Conservation (phyloP, 2,113 vertebrate genomes). For the Aegithalos caudatus region DNA sequence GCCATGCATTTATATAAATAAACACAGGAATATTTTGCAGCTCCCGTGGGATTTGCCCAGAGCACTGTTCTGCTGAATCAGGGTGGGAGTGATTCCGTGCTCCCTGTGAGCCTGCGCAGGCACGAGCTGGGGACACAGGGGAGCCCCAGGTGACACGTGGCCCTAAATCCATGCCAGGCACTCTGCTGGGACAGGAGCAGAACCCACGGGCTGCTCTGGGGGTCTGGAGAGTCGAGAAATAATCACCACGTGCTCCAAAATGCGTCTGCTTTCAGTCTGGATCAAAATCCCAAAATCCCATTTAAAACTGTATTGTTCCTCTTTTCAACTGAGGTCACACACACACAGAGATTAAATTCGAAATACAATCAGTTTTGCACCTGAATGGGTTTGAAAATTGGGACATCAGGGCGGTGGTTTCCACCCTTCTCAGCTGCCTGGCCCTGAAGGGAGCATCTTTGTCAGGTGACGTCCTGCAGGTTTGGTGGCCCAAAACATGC, state of each 20-base stretch:
- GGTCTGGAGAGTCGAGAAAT: fast-evolving
- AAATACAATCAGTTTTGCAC: background rate
- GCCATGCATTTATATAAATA: slow-evolving; percentile 26
- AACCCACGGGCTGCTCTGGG: fast-evolving
- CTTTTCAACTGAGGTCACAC: background rate
- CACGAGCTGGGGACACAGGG: background rate
- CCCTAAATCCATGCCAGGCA: fast-evolving
- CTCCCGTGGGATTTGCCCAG: background rate
- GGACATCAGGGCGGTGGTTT: background rate
- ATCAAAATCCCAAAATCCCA: background rate
- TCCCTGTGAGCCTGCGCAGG: background rate
- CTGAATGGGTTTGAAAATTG: background rate
- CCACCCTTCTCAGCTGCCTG: fast-evolving
- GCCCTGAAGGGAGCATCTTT: background rate
- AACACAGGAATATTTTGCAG: slow-evolving; percentile 26
- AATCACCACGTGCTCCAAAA: background rate
- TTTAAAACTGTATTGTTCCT: background rate
- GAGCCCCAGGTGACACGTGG: background rate
- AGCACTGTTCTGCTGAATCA: background rate
- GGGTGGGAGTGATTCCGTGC: background rate
- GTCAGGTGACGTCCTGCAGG: background rate
- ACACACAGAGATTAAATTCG: background rate
- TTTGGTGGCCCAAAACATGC: fast-evolving
- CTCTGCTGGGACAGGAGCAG: background rate
- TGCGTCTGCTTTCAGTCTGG: background rate